Evolutionary conservation across 2,113 vertebrate genomes (phyloP).

Genomic region (Dunckerocampus dactyliophorus): DNA sequence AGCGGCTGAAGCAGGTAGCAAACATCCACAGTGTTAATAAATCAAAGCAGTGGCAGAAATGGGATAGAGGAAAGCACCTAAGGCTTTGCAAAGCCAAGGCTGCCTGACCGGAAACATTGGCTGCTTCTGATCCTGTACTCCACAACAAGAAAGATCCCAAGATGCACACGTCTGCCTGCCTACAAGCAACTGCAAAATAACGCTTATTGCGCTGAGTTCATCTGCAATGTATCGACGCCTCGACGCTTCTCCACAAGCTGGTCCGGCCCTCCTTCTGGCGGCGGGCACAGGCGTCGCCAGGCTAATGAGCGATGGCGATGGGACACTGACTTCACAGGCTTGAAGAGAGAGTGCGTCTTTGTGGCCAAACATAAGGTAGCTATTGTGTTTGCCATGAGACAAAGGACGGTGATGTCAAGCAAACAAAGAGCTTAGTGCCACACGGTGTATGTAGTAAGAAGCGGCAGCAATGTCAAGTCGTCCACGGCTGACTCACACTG

Average conservation of each 20-base stretch:
- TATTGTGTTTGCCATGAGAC: conserved; percentile 62
- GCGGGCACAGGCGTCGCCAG: conserved; percentile 57
- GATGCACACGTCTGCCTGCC: conserved; percentile 12
- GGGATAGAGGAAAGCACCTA: conserved; percentile 74
- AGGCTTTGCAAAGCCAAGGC: conserved; percentile 80
- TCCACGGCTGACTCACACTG: conserved; percentile 57
- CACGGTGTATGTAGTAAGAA: conserved; percentile 24
- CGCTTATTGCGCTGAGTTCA: conserved; percentile 47
- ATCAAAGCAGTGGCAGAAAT: conserved; percentile 58
- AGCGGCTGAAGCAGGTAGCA: conserved; percentile 60
- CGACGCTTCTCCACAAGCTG: conserved; percentile 39
- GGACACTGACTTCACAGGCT: conserved; percentile 29
- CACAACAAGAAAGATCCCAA: conserved; percentile 53
- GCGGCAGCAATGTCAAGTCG: conserved; percentile 46
- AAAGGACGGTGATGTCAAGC: conserved; percentile 69
- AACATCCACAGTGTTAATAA: conserved; percentile 68
- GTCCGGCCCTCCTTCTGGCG: conserved; percentile 55
- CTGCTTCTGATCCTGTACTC: conserved; percentile 58
- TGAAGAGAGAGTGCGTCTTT: conserved; percentile 64
- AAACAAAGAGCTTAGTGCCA: conserved; percentile 61
- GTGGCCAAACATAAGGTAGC: conserved; percentile 64
- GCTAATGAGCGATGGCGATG: conserved; percentile 49
- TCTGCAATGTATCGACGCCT: conserved; percentile 40
- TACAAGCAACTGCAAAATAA: conserved; percentile 47
- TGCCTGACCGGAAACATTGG: conserved; percentile 79